Conservation (phyloP, 2,888 invertebrate species). For the Boloria selene region DNA sequence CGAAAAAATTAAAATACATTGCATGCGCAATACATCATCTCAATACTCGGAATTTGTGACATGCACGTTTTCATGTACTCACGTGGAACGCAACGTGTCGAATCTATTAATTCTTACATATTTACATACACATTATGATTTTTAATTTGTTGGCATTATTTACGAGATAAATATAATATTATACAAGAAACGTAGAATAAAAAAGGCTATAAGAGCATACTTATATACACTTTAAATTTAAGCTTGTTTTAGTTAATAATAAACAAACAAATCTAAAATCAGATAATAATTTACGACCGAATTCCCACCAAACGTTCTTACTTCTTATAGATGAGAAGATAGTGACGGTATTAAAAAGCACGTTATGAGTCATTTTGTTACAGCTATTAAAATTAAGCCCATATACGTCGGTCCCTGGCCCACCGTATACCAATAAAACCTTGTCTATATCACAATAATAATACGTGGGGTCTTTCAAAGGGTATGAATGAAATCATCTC, state of each 20-base stretch:
- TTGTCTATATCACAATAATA: slow-evolving; percentile 11
- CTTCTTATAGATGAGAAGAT: background rate
- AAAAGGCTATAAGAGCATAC: too few relatives aligned
- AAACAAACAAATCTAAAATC: background rate
- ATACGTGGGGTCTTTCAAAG: slow-evolving; percentile 31
- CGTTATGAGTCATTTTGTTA: slow-evolving; percentile 21
- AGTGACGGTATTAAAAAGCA: background rate
- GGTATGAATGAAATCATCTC: slow-evolving; percentile 36
- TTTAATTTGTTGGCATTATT: slow-evolving; percentile 4
- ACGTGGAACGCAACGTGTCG: slow-evolving; percentile 27
- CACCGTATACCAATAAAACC: slow-evolving; percentile 7
- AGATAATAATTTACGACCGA: background rate
- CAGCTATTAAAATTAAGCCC: slow-evolving; percentile 17
- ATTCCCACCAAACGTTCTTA: slow-evolving; percentile 3
- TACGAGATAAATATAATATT: slow-evolving; percentile 1
- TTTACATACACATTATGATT: slow-evolving; percentile 2
- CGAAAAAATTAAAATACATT: background rate
- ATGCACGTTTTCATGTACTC: slow-evolving; percentile 28
- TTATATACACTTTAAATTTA: too few relatives aligned
- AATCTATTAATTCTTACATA: slow-evolving; percentile 12
- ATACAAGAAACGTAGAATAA: too few relatives aligned
- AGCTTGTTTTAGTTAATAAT: too few relatives aligned
- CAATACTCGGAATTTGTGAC: slow-evolving; percentile 11
- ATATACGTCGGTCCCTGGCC: slow-evolving; percentile 19
- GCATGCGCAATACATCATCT: background rate